Percentiles rank a stretch among this genome's conserved stretches.
These are phyloP conservation scores for Dipodomys ordii DNA, from an alignment of 2,113 vertebrate genomes.

Conservation along the genomic window DNA sequence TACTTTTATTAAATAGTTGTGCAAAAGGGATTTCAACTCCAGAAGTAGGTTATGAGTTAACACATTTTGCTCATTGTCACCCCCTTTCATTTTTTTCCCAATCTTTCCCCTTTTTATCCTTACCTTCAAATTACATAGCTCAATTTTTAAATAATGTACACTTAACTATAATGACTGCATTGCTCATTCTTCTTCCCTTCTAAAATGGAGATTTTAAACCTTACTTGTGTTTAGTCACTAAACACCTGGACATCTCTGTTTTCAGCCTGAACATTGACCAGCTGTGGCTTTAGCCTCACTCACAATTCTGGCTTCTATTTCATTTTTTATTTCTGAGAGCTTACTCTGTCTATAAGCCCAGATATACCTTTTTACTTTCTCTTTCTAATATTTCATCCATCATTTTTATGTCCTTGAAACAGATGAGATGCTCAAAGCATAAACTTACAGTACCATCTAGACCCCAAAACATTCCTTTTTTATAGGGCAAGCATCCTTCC, in stretches of 20 bases:
- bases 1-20: no score
- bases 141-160: no score
- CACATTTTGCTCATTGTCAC: no score
- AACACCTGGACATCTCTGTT: background rate
- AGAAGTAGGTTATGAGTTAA: no score
- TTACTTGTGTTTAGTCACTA: background rate
- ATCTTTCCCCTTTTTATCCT: no score
- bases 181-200: no score
- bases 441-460: background rate
- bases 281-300: background rate
- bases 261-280: background rate
- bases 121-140: no score
- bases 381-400: conserved; percentile 21
- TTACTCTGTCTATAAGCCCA: background rate
- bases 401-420: background rate
- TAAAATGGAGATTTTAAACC: background rate
- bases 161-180: no score
- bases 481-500: no score
- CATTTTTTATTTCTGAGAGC: background rate
- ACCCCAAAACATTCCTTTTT: background rate
- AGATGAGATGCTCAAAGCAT: background rate
- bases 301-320: background rate
- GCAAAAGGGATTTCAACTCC: no score
- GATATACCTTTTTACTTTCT: background rate
- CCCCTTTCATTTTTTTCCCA: no score